A percentile compares a stretch with the other conserved stretches of the same genome.
Conservation (phyloP, 2,888 invertebrate genomes). For the Melangyna quadrimaculata region DNA sequence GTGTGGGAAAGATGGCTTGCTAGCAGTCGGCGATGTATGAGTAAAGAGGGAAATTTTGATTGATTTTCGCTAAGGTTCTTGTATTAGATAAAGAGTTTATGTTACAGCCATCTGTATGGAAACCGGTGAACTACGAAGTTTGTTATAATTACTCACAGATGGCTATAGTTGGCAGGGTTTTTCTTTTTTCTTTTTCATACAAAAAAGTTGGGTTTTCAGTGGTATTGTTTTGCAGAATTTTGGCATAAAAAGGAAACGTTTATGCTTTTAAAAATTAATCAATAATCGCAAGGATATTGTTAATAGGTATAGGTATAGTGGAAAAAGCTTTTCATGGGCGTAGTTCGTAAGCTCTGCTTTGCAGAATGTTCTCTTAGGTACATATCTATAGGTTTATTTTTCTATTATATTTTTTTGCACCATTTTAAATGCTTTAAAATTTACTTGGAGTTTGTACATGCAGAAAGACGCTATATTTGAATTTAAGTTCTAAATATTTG, state of each 20-base stretch:
- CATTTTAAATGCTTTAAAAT: not conserved
- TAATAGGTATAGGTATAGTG: no score
- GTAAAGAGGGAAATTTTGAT: conserved; percentile 63
- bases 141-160: not conserved
- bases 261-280: conserved; percentile 5
- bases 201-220: not conserved
- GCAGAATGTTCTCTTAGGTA: conserved; percentile 31
- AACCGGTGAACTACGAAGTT: conserved; percentile 10
- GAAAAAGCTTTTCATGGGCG: conserved; percentile 60
- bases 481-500: no score
- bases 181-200: not conserved
- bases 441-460: not conserved
- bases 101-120: conserved; percentile 25
- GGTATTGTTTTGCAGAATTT: not conserved
- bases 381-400: not conserved
- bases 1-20: conserved; percentile 5
- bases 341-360: conserved; percentile 52
- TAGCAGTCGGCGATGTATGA: conserved; percentile 2
- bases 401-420: conserved; percentile 7
- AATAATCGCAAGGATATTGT: conserved; percentile 26
- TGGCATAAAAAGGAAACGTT: not conserved
- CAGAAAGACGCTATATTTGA: no score
- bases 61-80: conserved; percentile 44
- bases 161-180: not conserved
- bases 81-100: conserved; percentile 38